phyloP scores from a whole-genome alignment of 2,888 invertebrate genomes.

The Trissolcus japonicus region DNA sequence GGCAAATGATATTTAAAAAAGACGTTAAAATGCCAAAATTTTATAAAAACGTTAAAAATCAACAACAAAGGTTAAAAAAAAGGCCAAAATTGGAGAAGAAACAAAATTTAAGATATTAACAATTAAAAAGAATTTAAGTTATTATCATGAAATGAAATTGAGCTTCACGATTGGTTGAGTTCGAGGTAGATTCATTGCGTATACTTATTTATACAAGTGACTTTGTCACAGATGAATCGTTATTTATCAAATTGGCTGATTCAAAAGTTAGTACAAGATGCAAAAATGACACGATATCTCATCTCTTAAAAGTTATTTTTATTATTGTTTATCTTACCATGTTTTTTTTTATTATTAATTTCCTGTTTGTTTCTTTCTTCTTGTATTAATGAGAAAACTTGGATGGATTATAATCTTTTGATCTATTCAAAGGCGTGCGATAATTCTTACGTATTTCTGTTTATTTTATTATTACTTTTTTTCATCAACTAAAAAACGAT shows the following conservation, averaged over 20 bases:
- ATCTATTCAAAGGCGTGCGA: constrained; percentile 44
- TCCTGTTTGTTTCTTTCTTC: neutral
- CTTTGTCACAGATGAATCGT: constrained; percentile 20
- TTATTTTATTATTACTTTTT: neutral
- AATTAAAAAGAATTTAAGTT: neutral
- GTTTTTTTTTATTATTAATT: neutral
- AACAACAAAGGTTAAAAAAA: too few species aligned
- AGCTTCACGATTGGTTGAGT: constrained; percentile 23
- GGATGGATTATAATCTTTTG: constrained; percentile 36
- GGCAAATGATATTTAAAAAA: too few species aligned
- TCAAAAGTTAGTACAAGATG: constrained; percentile 16
- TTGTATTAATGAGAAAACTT: constrained; percentile 8
- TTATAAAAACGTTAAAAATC: too few species aligned
- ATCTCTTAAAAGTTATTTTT: neutral
- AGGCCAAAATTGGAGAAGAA: too few species aligned
- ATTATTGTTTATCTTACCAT: neutral
- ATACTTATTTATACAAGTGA: constrained; percentile 62
- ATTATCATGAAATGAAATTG: neutral
- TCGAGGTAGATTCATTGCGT: constrained; percentile 72
- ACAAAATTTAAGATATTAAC: neutral
- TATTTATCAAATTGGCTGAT: constrained; percentile 3
- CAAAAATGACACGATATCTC: constrained; percentile 2
- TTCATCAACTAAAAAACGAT: too few species aligned
- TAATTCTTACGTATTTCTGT: constrained; percentile 43
- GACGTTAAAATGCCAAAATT: too few species aligned